Evolutionary conservation across 2,113 vertebrate species (phyloP), one percentile per base, ranked within the genome.

Genomic region (Channa maculata): DNA sequence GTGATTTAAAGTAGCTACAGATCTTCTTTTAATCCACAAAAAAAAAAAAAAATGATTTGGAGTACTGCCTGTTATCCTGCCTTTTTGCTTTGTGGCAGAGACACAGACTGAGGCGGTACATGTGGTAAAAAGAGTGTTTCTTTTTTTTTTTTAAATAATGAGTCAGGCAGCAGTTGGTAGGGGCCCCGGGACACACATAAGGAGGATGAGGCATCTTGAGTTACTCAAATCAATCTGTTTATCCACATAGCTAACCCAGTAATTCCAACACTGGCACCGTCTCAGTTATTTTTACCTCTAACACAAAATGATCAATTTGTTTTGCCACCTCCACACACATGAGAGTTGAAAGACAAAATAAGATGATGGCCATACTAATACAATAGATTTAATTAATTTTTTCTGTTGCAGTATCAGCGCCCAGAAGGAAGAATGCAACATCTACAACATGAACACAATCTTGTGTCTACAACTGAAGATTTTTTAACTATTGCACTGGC

Each of bases 101-200:
- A 74, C 74, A 53, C 52, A 63, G 73, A 71, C 65, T 69, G 55
- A 78, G 74, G 58, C 48, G 55, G 70, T 57, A 63, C 81, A 71
- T 73, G 65, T 65, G 57, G 65, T 37, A 54, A 83, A 82, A 85
- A 72, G 70, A 71, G 38, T 41, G 39, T 33, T 8, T 39, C 38
- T 65, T 70, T 49, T 71, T 78, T 71, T 71, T 73, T 65, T 73
- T 80, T 60, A 75, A 88, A 85, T 89, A 85, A 88, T 91, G 84
- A 91, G 84, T 87, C 79, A 82, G 66, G 67, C 84, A 82, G 89
- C 86, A 88, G 87, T 88, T 85, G 87, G 84, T 82, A 37, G 62
- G 66, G 58, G 82, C 87, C 84, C 33, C 57, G 58, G 84, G 89
- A 83, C 61, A 82, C 52, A 13, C 66, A 77, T 71, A 71, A 65